These are phyloP conservation scores for Aurelia sp. DNA, from an alignment of 30 jellyfish, hydroid and myxozoan species.

Conservation along the genomic window DNA sequence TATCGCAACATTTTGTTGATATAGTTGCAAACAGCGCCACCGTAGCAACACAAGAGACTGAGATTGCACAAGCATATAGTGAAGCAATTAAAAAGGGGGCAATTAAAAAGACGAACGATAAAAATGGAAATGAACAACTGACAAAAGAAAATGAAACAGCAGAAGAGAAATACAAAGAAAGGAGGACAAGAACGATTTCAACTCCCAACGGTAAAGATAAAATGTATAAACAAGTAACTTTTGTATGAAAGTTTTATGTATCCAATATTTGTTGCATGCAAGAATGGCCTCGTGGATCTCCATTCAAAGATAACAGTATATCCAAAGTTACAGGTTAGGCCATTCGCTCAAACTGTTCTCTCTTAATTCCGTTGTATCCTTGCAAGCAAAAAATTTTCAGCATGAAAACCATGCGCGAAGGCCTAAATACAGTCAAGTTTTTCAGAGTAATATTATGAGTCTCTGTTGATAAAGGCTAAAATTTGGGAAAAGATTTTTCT, in stretches of 20 bases:
- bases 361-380: too few species aligned
- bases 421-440: too few species aligned
- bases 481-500: too few species aligned
- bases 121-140: background rate
- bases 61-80: slow-evolving; percentile 2
- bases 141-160: background rate
- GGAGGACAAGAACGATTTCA: slow-evolving; percentile 32
- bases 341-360: too few species aligned
- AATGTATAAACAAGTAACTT: slow-evolving; percentile 68
- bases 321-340: too few species aligned
- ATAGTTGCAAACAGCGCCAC: slow-evolving; percentile 54
- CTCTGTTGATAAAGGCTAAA: too few species aligned
- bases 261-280: too few species aligned
- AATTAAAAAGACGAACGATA: background rate
- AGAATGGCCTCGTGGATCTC: too few species aligned
- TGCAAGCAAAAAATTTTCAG: too few species aligned
- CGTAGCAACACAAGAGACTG: slow-evolving; percentile 20
- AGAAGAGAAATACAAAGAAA: slow-evolving; percentile 21
- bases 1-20: slow-evolving; percentile 67
- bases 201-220: slow-evolving; percentile 54
- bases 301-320: too few species aligned
- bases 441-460: too few species aligned
- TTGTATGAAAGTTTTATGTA: slow-evolving; percentile 20
- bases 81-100: slow-evolving; percentile 1
- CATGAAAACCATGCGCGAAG: too few species aligned